These are phyloP conservation scores for Equus przewalskii DNA, from an alignment of 2,113 vertebrate genomes.

Conservation along the genomic window DNA sequence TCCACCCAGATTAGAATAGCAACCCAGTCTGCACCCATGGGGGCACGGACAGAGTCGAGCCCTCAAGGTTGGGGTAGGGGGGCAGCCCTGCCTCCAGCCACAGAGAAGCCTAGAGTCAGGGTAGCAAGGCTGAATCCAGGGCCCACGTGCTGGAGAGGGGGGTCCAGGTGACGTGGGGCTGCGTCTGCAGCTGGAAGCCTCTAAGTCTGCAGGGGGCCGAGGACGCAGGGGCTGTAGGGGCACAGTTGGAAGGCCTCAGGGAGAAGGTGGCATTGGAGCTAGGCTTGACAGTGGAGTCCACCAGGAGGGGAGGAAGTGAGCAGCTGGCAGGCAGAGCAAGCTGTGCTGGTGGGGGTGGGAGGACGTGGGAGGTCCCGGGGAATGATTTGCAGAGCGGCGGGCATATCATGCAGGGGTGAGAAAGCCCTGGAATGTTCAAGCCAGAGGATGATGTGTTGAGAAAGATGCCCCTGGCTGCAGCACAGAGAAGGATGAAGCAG, in stretches of 20 bases:
- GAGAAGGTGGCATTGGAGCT: no score
- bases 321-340: background rate
- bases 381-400: background rate
- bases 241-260: background rate
- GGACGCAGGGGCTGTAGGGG: background rate
- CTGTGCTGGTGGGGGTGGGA: background rate
- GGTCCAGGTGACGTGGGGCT: background rate
- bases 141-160: background rate
- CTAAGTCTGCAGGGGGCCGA: background rate
- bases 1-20: background rate
- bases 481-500: background rate
- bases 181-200: background rate
- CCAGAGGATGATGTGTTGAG: rapidly evolving
- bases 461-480: background rate
- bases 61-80: background rate
- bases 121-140: background rate
- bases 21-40: background rate
- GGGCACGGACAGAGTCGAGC: background rate
- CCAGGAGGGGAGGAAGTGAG: no score
- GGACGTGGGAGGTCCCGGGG: no score
- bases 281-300: background rate
- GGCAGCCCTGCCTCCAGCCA: background rate
- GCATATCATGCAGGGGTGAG: no score
- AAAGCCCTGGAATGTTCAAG: background rate
- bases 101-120: background rate